Evolutionary conservation across 2,888 invertebrate species (phyloP).

Genomic region (Clepsis dumicolana): DNA sequence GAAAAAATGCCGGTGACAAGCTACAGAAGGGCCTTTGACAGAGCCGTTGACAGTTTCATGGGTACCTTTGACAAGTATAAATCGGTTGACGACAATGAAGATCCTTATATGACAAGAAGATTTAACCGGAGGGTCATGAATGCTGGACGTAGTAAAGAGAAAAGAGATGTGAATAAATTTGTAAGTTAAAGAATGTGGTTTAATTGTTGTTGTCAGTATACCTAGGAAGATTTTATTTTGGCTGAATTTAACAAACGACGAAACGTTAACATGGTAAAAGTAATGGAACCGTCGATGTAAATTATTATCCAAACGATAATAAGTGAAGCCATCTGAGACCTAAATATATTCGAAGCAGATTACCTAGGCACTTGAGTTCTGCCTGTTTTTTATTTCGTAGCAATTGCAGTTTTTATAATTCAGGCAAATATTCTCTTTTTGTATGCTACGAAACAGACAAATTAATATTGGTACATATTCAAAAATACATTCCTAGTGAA

Average conservation of each 20-base stretch:
- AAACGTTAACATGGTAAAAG: background rate
- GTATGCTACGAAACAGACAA: no score
- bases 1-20: slow-evolving; percentile 76
- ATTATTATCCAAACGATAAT: no score
- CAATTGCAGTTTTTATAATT: no score
- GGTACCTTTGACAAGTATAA: slow-evolving; percentile 73
- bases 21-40: slow-evolving; percentile 73
- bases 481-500: no score
- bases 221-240: no score
- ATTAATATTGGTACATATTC: no score
- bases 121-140: slow-evolving; percentile 74
- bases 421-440: no score
- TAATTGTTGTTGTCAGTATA: background rate
- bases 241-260: background rate
- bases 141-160: slow-evolving; percentile 46
- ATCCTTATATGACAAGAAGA: slow-evolving; percentile 74
- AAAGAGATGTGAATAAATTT: slow-evolving; percentile 17
- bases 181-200: background rate
- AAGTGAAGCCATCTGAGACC: no score
- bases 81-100: slow-evolving; percentile 59
- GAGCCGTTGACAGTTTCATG: slow-evolving; percentile 70
- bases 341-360: no score
- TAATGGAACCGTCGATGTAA: background rate
- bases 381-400: no score
- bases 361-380: no score